Percentiles rank a stretch among this genome's conserved stretches.
Evolutionary conservation across 2,888 invertebrate genomes (phyloP).

Genomic region (Ptychoptera contaminata): DNA sequence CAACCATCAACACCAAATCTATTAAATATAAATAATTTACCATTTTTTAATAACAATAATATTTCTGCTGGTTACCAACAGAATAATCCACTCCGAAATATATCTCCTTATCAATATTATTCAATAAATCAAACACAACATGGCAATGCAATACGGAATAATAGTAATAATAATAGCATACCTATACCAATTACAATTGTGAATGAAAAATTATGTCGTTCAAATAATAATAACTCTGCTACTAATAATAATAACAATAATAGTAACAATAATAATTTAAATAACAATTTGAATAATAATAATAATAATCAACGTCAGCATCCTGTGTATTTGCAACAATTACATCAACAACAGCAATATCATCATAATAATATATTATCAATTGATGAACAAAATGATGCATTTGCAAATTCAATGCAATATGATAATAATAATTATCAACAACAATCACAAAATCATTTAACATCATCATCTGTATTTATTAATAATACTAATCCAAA

Average conservation of each 20-base stretch:
- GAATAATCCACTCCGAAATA: slow-evolving; percentile 9
- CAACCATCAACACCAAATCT: slow-evolving; percentile 15
- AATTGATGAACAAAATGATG: slow-evolving; percentile 2
- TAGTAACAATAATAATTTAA: neutral
- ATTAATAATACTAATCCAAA: slow-evolving; percentile 23
- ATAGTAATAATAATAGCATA: neutral
- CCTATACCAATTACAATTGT: neutral
- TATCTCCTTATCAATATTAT: slow-evolving; percentile 6
- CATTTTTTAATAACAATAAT: slow-evolving; percentile 1
- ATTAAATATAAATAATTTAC: slow-evolving; percentile 5
- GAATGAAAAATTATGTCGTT: too few species aligned
- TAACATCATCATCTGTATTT: slow-evolving; percentile 22
- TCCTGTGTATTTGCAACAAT: slow-evolving; percentile 17
- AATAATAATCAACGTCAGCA: slow-evolving; percentile 4
- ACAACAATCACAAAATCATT: slow-evolving; percentile 14
- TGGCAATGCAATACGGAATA: slow-evolving; percentile 11
- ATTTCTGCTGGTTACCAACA: slow-evolving; percentile 8
- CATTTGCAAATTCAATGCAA: too few species aligned
- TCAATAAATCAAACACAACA: slow-evolving; percentile 13
- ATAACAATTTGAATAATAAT: slow-evolving; percentile 4
- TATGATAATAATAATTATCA: slow-evolving; percentile 1
- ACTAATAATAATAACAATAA: neutral
- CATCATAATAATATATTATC: slow-evolving; percentile 1
- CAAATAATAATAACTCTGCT: slow-evolving; percentile 3
- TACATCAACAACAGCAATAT: slow-evolving; percentile 1